Evolutionary conservation across 2,888 invertebrate genomes (phyloP), one percentile per base, ranked within the genome.

Genomic region (Platerodrilus igneus): DNA sequence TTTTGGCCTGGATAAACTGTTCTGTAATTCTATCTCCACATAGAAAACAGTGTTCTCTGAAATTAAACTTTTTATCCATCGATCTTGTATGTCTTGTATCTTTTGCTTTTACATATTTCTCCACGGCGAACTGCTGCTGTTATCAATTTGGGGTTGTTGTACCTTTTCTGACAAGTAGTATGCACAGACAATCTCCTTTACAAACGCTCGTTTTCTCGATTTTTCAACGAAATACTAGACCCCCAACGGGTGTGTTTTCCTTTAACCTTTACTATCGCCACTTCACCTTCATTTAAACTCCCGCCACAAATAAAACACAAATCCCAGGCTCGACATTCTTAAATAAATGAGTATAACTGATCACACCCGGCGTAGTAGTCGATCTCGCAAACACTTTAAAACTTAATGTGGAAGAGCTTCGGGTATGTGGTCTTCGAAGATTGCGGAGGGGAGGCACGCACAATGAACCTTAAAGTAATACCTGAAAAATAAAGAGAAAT

Each of bases 11-110:
- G 21, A 38, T 13, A 7, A 38, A 38, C 26, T 32, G 9, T 38
- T 32, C 15, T 22, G 38, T 38, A 32, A 38, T 32, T 2, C 9
- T 14, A n/a, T 38, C 38, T 38, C 31, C 37, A 29, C 37, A 28
- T 14, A 29, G 29, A 29, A 28, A 36, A 38, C 22, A 37, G 10
- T 39, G 26, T 11, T 14, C 16, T 23, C 16, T 32, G 23, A 32
- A 32, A 17, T 32, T 32, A 17, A 32, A 32, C 16, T 32, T 15
- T 10, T 32, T 17, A 23, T 15, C 10, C 10, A 16, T 18, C 15
- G 33, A 14, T 5, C 22, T 19, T 20, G 32, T 31, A 20, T 27
- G 14, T 25, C 20, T n/a, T 30, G n/a, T 29, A n/a, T n/a, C n/a
- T n/a, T n/a, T n/a, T n/a, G n/a, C n/a, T n/a, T n/a, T n/a, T n/a